Base-by-base conservation (phyloP, 2,888 invertebrate genomes). In the Callimorpha dominula region DNA sequence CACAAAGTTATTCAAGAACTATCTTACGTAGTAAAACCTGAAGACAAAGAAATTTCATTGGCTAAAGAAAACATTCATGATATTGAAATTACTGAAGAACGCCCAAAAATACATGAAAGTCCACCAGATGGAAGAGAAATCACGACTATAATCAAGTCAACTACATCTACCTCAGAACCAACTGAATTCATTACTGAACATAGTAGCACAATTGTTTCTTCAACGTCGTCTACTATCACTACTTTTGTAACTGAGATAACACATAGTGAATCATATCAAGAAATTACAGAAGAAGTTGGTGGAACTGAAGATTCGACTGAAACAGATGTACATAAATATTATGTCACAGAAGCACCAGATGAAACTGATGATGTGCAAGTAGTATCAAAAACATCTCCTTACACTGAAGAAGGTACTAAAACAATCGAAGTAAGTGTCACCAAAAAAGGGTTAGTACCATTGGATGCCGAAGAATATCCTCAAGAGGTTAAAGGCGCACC, bases 191-290 rank as follows among this genome's bases (percentile, higher is more conserved):
- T 89, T 12, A 88, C 90, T 62, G 93, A 94, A 82, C 90, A 91
- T 67, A 90, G 87, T 43, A 92, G 88, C 69, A 92, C 90, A 42
- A 78, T 90, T 40, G 82, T 92, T 60, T 90, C 90, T 49, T 88
- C 93, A 31, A 89, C 88, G n/a, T 88, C 91, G 65, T 92, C 94
- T 42, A 90, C 88, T 78, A 80, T 92, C 12, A 93, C 93, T 52
- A 93, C 93, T 54, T 93, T 92, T 46, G 89, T 93, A 6, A 69
- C 69, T 67, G 91, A 93, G 87, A 85, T 91, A 46, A 89, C 88
- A 65, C 88, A 94, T 82, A 92, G 89, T 80, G 89, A 93, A 79
- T 91, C 93, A 43, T 91, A 91, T 81, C 87, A 91, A 73, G 79
- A 90, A 31, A 76, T 88, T 7, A 89, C 88, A 71, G 90, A 93